A percentile compares a stretch with the other conserved stretches of the same genome.
Conservation (phyloP, 2,113 vertebrate species). For the Clarias batrachus region DNA sequence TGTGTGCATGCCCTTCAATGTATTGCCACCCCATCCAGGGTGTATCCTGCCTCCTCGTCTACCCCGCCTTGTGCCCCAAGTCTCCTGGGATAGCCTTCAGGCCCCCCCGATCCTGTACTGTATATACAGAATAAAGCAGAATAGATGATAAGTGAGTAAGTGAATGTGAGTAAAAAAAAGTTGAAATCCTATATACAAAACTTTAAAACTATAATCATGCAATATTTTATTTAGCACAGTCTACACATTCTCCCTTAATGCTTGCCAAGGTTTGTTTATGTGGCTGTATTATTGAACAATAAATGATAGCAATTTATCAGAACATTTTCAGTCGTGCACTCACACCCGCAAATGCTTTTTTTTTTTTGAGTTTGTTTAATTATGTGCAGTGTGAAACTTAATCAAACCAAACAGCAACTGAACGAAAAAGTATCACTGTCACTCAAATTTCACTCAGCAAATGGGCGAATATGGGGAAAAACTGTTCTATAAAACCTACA, state of each 20-base stretch:
- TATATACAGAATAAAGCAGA: too few relatives aligned
- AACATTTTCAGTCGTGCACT: background rate
- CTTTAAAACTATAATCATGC: background rate
- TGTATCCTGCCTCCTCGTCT: too few relatives aligned
- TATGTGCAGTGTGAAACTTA: background rate
- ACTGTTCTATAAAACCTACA: background rate
- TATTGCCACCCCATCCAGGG: too few relatives aligned
- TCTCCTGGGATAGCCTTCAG: too few relatives aligned
- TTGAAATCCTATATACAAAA: background rate
- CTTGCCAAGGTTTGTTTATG: background rate
- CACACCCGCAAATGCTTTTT: background rate
- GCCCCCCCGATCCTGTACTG: too few relatives aligned
- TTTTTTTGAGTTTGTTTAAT: background rate
- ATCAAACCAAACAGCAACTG: background rate
- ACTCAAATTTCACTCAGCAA: background rate
- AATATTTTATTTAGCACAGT: background rate
- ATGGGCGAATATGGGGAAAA: background rate
- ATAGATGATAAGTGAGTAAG: too few relatives aligned
- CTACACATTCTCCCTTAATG: background rate
- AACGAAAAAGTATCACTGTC: background rate
- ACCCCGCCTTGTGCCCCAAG: too few relatives aligned
- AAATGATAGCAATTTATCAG: background rate
- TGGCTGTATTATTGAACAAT: background rate
- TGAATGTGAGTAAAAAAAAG: background rate
- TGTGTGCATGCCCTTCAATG: too few relatives aligned